A percentile compares a stretch with the other conserved stretches of the same genome.
phyloP scores from a whole-genome alignment of 1,140 invertebrate species.

The Lanistes nyassanus region DNA sequence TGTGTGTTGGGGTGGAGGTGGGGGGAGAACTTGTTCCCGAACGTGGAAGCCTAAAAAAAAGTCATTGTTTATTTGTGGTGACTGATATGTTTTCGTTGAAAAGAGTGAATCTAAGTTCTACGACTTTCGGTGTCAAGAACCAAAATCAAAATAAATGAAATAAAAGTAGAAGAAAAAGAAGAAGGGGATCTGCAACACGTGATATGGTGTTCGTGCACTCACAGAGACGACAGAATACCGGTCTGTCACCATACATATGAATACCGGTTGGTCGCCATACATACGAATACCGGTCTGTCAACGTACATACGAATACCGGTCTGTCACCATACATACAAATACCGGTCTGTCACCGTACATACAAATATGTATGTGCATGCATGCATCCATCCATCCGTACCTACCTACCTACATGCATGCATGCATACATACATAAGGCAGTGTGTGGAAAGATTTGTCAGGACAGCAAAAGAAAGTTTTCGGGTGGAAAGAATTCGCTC shows the following conservation, averaged over 20 bases:
- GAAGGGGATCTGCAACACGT: neutral
- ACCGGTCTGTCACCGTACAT: no score
- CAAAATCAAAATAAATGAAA: neutral
- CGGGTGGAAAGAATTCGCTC: neutral
- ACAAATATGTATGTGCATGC: no score
- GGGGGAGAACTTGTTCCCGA: neutral
- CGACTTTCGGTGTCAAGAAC: neutral
- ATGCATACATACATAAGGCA: neutral
- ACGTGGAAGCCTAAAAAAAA: neutral
- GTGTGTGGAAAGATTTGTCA: neutral
- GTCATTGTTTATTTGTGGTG: neutral
- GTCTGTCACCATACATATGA: neutral
- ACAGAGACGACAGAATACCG: neutral
- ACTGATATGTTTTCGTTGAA: no score
- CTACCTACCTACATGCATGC: neutral
- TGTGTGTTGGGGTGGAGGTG: conserved; percentile 5
- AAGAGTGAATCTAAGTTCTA: no score
- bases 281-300: no score
- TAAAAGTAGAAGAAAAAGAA: conserved; percentile 1
- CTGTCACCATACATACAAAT: no score
- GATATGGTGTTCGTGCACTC: neutral
- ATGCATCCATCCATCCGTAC: no score
- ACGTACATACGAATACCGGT: no score
- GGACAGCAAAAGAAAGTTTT: no score
- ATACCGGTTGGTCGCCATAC: no score